Evolutionary conservation across 2,797 vertebrate genomes (phyloP).

Genomic region (Rousettus madagascariensis): DNA sequence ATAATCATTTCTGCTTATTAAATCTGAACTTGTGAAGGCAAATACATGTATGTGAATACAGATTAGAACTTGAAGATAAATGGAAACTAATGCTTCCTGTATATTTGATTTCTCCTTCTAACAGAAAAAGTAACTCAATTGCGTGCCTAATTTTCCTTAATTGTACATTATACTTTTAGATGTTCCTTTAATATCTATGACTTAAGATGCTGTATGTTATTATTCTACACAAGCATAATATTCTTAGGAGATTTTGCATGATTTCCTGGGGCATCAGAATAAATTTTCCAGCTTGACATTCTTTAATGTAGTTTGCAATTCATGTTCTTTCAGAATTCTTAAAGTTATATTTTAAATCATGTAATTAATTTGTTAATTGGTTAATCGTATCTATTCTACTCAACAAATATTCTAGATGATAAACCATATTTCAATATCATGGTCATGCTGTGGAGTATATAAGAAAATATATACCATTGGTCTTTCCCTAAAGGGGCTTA

Average conservation of each 20-base stretch:
- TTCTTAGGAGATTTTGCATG: slow-evolving; percentile 57
- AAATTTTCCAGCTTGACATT: slow-evolving; percentile 36
- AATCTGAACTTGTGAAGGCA: slow-evolving; percentile 61
- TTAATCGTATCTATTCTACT: neutral
- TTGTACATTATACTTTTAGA: slow-evolving; percentile 68
- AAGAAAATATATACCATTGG: neutral
- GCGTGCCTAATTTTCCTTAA: slow-evolving; percentile 70
- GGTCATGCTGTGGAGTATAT: neutral
- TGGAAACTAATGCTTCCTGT: slow-evolving; percentile 59
- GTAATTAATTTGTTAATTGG: slow-evolving; percentile 21
- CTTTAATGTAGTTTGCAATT: slow-evolving; percentile 49
- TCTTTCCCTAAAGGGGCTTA: neutral
- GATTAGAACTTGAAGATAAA: slow-evolving; percentile 59
- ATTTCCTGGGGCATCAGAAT: slow-evolving; percentile 53
- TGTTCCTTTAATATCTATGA: slow-evolving; percentile 63
- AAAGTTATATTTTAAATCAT: slow-evolving; percentile 20
- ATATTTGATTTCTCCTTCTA: slow-evolving; percentile 68
- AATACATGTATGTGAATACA: slow-evolving; percentile 69
- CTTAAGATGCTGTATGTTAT: slow-evolving; percentile 32
- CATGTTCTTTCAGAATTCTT: slow-evolving; percentile 1
- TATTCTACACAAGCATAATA: slow-evolving; percentile 44
- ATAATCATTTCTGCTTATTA: slow-evolving; percentile 69
- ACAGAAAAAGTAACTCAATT: slow-evolving; percentile 61
- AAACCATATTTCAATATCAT: slow-evolving; percentile 11
- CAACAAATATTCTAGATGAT: neutral